phyloP scores from a whole-genome alignment of 2,113 vertebrate species.

The Malurus melanocephalus region DNA sequence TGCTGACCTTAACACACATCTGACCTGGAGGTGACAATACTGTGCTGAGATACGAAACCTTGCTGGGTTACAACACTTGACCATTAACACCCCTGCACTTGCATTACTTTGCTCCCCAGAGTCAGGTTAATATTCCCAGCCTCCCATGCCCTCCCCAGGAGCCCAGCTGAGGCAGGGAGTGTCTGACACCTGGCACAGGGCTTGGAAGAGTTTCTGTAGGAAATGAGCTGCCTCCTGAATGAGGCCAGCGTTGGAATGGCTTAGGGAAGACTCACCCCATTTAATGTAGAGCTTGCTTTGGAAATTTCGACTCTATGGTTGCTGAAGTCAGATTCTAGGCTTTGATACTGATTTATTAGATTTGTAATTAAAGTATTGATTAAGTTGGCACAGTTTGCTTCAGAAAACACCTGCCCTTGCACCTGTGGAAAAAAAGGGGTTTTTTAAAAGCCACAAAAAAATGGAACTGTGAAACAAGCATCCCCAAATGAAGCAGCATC shows the following conservation, averaged over 20 bases:
- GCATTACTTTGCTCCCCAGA: neutral
- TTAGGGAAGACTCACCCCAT: slow-evolving; percentile 80
- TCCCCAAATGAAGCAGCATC: neutral
- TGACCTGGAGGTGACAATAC: neutral
- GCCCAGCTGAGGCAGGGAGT: neutral
- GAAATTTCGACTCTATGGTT: slow-evolving; percentile 88
- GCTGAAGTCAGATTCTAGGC: slow-evolving; percentile 87
- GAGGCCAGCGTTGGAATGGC: rapidly evolving
- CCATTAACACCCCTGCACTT: neutral
- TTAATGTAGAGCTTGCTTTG: slow-evolving; percentile 92
- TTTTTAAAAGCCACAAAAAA: neutral
- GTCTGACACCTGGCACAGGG: neutral
- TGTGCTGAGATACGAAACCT: neutral
- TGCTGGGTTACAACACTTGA: neutral
- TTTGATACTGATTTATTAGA: slow-evolving; percentile 93
- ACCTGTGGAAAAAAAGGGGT: slow-evolving; percentile 67
- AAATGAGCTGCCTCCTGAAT: neutral
- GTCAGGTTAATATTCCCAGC: neutral
- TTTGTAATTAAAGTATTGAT: slow-evolving; percentile 90
- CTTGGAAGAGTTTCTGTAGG: neutral
- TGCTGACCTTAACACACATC: neutral
- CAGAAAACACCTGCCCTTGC: slow-evolving; percentile 93
- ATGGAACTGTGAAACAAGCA: neutral
- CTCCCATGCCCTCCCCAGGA: neutral
- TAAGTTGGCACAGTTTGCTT: slow-evolving; percentile 91